Evolutionary conservation across 2,797 vertebrate genomes (phyloP), one percentile per base, ranked within the genome.

Genomic region (Coreius guichenoti): DNA sequence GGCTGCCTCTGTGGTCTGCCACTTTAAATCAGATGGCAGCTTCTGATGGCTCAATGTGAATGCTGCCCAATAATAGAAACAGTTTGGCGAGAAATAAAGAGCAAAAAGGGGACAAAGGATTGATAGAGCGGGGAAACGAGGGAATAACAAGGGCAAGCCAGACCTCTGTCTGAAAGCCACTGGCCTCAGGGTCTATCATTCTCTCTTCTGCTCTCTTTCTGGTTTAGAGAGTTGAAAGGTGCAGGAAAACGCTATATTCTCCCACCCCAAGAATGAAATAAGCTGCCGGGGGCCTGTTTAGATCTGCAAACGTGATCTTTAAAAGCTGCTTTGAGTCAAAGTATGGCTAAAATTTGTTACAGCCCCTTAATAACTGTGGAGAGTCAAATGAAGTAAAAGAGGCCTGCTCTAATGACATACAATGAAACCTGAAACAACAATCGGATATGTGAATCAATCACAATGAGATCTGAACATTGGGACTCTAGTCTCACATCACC

Each of bases 21-120:
- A 94, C 90, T 93, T 94, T 88, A 21, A 86, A 95, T 96, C 92
- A 95, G 23, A 0, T 11, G 90, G 82, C 63, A 51, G 91, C 86
- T 74, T 29, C 92, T 95, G 95, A 96, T 91, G 93, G 89, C 92
- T 94, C 92, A 95, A 95, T 90, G 88, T 89, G 92, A 92, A 90
- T 89, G 82, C 79, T 89, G 90, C 88, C 92, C 90, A 92, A 92
- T 93, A 93, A 93, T 91, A 94, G 94, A 94, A 93, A 91, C 76
- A 78, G 87, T 90, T 74, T 19, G 83, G 45, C 63, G 89, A 51
- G 58, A 90, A 92, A 93, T 87, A 89, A 36, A 84, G 75, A 77
- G 79, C 76, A 84, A 73, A 77, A 43, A 23, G 61, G 87, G 58
- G n/a, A n/a, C 84, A 73, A 81, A 26, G 70, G 54, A 78, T 51